These are phyloP conservation scores for Chaenodraco wilsoni DNA, from an alignment of 2,797 vertebrate genomes.

Conservation along the genomic window DNA sequence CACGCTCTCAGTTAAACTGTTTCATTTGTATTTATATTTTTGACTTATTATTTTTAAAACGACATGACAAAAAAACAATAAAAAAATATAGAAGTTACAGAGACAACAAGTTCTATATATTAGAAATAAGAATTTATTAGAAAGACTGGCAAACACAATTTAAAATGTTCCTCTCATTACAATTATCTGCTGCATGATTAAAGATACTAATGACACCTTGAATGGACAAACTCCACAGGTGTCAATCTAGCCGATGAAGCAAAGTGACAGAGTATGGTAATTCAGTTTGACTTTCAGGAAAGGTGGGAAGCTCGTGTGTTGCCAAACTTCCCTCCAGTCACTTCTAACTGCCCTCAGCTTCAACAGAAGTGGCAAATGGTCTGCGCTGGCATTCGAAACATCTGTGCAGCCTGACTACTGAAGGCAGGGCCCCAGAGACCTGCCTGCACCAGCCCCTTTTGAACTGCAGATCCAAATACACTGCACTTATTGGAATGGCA, in stretches of 20 bases:
- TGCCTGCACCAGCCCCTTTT: slow-evolving; percentile 77
- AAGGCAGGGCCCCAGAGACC: slow-evolving; percentile 74
- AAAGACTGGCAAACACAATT: no score
- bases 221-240: neutral
- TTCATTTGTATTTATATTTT: neutral
- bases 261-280: slow-evolving; percentile 6
- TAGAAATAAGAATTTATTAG: no score
- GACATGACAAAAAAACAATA: no score
- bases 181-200: no score
- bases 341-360: slow-evolving; percentile 59
- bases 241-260: neutral
- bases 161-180: no score
- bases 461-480: slow-evolving; percentile 78
- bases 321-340: slow-evolving; percentile 50
- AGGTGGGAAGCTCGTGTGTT: slow-evolving; percentile 59
- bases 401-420: slow-evolving; percentile 76
- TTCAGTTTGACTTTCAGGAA: slow-evolving; percentile 21
- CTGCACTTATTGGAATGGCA: slow-evolving; percentile 82
- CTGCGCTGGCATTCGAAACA: slow-evolving; percentile 77
- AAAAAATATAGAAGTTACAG: no score
- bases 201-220: no score
- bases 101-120: no score
- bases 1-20: neutral
- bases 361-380: slow-evolving; percentile 73
- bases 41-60: no score